Evolutionary conservation across 2,797 vertebrate genomes (phyloP).

Genomic region (Lepilemur septentrionalis): DNA sequence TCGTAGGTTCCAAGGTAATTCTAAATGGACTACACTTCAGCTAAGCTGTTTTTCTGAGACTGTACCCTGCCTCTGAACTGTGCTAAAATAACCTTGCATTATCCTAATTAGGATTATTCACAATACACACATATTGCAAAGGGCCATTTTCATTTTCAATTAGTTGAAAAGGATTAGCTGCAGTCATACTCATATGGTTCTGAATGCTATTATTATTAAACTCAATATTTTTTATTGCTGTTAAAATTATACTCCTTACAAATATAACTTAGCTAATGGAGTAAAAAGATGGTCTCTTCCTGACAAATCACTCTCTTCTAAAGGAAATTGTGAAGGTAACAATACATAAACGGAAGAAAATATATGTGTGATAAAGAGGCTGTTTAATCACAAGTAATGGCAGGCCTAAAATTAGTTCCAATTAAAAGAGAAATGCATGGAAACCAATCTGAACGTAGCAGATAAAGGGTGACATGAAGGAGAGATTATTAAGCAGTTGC

Average conservation of each 20-base stretch:
- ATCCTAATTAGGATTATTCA: constrained; percentile 83
- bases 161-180: constrained; percentile 82
- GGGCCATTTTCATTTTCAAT: constrained; percentile 81
- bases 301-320: constrained; percentile 66
- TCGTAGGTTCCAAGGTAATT: constrained; percentile 67
- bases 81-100: constrained; percentile 82
- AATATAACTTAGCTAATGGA: constrained; percentile 81
- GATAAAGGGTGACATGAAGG: constrained; percentile 81
- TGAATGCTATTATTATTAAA: constrained; percentile 84
- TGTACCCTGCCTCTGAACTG: constrained; percentile 73
- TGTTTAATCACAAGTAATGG: constrained; percentile 83
- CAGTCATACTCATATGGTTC: constrained; percentile 73
- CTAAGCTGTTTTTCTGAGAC: constrained; percentile 74
- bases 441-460: constrained; percentile 79
- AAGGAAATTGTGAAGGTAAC: constrained; percentile 73
- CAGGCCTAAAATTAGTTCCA: constrained; percentile 86
- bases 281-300: constrained; percentile 73
- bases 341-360: constrained; percentile 80
- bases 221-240: constrained; percentile 84
- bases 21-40: constrained; percentile 74
- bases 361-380: constrained; percentile 73
- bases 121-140: constrained; percentile 79
- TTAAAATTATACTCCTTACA: constrained; percentile 80
- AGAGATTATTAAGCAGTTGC: constrained; percentile 82
- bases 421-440: constrained; percentile 84